Conservation (phyloP, 2,113 vertebrate species). For the Paramisgurnus dabryanus region DNA sequence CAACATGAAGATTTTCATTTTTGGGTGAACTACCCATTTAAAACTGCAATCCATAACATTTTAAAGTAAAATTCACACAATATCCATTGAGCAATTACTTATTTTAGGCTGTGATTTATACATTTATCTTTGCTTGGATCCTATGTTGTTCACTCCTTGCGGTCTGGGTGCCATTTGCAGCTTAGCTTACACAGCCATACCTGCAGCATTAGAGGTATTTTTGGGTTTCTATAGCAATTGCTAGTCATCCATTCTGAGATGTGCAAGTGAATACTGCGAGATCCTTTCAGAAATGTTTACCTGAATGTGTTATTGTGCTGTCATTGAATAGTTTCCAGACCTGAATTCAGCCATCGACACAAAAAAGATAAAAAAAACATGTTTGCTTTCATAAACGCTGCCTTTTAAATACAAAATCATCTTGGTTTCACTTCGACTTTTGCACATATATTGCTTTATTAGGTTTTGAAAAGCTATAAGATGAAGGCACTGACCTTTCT, state of each 20-base stretch:
- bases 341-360: not conserved
- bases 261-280: not conserved
- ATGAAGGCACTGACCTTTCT: conserved; percentile 35
- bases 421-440: not conserved
- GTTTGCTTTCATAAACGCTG: not conserved
- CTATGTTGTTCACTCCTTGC: too few species aligned
- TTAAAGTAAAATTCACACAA: too few species aligned
- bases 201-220: not conserved
- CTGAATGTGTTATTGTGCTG: not conserved
- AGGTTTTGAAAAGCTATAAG: not conserved
- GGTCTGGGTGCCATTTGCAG: too few species aligned
- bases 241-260: not conserved
- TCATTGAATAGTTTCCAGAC: not conserved
- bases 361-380: not conserved
- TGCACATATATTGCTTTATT: not conserved
- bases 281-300: not conserved
- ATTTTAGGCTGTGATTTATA: too few species aligned
- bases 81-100: too few species aligned
- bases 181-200: too few species aligned
- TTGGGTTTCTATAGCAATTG: not conserved
- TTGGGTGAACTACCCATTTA: too few species aligned
- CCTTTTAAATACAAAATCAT: conserved; percentile 23
- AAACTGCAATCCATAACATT: too few species aligned
- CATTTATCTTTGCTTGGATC: too few species aligned
- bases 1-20: too few species aligned